phyloP scores from a whole-genome alignment of 2,888 invertebrate genomes.

The Agriopis marginaria region DNA sequence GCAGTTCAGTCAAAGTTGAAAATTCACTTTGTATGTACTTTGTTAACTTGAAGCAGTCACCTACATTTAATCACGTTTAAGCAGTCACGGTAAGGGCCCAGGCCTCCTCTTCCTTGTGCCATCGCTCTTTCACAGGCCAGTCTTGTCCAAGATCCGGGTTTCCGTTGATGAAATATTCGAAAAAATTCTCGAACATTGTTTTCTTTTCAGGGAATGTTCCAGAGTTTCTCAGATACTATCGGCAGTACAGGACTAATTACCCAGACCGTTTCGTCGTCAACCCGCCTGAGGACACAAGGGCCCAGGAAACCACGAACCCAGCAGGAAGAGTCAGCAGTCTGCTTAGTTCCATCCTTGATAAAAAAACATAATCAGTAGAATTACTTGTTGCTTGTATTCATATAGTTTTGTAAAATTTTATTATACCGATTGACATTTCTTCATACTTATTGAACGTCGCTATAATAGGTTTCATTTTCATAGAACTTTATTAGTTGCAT shows the following conservation, averaged over 20 bases:
- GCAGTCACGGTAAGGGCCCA: no score
- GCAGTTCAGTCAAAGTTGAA: no score
- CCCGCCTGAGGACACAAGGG: conserved; percentile 27
- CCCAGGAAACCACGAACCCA: conserved; percentile 44
- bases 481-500: no score
- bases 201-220: conserved; percentile 45
- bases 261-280: conserved; percentile 52
- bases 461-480: no score
- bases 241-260: conserved; percentile 49
- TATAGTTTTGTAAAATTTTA: no score
- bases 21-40: no score
- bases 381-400: not conserved
- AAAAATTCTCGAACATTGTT: not conserved
- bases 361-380: conserved; percentile 28
- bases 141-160: not conserved
- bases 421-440: no score
- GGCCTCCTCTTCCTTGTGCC: no score
- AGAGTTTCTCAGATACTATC: conserved; percentile 57
- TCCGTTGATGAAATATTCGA: not conserved
- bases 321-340: conserved; percentile 58
- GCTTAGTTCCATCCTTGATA: conserved; percentile 54
- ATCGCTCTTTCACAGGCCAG: not conserved
- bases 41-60: no score
- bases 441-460: no score
- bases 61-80: no score